Evolutionary conservation across 2,797 vertebrate species (phyloP).

Genomic region (Cichlasoma orientale): DNA sequence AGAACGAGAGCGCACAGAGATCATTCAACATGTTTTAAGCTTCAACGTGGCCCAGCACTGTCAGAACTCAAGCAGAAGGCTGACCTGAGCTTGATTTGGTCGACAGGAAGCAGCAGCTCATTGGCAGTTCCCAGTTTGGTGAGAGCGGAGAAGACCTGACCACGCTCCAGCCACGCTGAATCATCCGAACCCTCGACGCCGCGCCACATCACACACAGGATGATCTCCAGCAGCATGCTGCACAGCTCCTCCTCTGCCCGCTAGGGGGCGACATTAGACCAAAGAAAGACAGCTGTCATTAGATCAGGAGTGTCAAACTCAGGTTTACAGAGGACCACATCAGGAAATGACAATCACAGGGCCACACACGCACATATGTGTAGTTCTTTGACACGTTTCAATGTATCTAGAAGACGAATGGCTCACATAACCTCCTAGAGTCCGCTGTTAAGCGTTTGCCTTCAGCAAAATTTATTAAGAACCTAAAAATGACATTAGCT

Average conservation of each 20-base stretch:
- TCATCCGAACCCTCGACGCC: conserved; percentile 93
- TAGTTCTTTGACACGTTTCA: neutral
- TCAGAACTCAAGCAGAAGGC: neutral
- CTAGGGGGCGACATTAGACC: conserved; percentile 71
- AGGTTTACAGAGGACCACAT: neutral
- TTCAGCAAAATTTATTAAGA: neutral
- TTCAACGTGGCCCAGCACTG: neutral
- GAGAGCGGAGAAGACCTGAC: conserved; percentile 95
- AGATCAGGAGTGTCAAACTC: neutral
- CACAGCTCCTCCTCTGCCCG: conserved; percentile 89
- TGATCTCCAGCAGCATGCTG: conserved; percentile 87
- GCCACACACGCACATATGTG: neutral
- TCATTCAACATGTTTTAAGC: neutral
- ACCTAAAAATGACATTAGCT: neutral
- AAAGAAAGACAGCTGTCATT: neutral
- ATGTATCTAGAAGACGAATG: neutral
- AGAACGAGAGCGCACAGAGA: neutral
- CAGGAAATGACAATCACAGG: neutral
- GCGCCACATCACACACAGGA: conserved; percentile 93
- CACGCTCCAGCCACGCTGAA: conserved; percentile 90
- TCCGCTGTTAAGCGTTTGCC: neutral
- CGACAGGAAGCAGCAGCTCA: conserved; percentile 89
- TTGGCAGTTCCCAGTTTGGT: conserved; percentile 89
- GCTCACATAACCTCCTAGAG: neutral
- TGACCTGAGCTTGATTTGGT: conserved; percentile 94